Conservation (phyloP, 1,140 invertebrate species). For the Trachymyrmex cornetzi region DNA sequence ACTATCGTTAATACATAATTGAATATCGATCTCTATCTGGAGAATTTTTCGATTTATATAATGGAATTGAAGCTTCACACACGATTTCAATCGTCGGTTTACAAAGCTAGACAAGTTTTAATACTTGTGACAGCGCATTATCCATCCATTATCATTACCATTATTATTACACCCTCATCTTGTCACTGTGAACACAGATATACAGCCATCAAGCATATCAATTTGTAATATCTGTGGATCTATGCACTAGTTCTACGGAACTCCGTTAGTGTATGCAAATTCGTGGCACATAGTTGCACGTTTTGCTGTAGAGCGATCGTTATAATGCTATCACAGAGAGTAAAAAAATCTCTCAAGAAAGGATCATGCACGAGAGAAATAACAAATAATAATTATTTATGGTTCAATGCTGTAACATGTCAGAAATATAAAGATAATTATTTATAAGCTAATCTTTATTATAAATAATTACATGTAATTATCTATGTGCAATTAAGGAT, state of each 20-base stretch:
- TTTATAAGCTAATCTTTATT: neutral
- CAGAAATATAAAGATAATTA: too few species aligned
- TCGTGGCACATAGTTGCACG: neutral
- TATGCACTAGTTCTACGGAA: slow-evolving; percentile 16
- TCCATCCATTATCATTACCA: neutral
- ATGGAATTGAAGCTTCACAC: neutral
- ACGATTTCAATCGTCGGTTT: neutral
- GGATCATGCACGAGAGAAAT: neutral
- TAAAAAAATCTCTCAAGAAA: neutral
- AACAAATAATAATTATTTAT: neutral
- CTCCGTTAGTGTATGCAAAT: neutral
- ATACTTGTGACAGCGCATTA: slow-evolving; percentile 1
- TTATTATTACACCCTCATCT: neutral
- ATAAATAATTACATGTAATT: neutral
- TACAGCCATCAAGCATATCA: slow-evolving; percentile 18
- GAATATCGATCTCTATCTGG: neutral
- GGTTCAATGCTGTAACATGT: neutral
- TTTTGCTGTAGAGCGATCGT: slow-evolving; percentile 22
- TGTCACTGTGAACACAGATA: slow-evolving; percentile 4
- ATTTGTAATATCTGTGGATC: slow-evolving; percentile 16
- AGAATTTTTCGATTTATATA: neutral
- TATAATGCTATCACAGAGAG: neutral
- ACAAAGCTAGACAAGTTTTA: slow-evolving; percentile 6
- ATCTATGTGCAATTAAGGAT: neutral
- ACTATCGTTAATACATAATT: neutral